Evolutionary conservation across 2,113 vertebrate species (phyloP), one percentile per base, ranked within the genome.

Genomic region (Dryoscopus gambensis): DNA sequence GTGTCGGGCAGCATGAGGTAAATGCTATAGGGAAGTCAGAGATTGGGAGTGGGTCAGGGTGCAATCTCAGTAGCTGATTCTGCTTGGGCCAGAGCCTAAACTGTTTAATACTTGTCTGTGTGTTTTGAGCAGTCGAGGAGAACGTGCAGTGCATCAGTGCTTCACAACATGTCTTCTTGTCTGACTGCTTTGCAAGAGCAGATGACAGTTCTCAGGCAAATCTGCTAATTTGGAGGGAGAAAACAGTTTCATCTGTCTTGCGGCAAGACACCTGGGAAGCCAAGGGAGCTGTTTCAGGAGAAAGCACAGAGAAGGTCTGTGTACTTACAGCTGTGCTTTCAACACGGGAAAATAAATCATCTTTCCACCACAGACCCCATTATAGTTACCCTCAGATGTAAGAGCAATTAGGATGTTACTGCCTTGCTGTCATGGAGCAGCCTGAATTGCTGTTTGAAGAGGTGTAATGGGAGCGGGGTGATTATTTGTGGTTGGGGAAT

Each of bases 251-350:
- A 52, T 95, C 84, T 94, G 84, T 77, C 90, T 69, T 93, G 78
- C 0, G 5, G 84, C 4, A 56, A 95, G 93, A 91, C 91, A 97
- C 96, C 93, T 96, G 94, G 95, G 92, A 94, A 76, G 55, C 82
- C 71, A 50, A 95, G 82, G 79, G 89, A 89, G 75, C 55, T 59
- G 75, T 76, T 93, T 77, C 63, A 50, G 87, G 77, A 70, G 84
- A 70, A 93, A 90, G 87, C 74, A 96, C 81, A 95, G 92, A 91
- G 74, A 88, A 91, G 78, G 55, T 83, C 89, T 95, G 74, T 87
- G 81, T 93, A 53, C 84, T 87, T 91, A 94, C 89, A 96, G 84
- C 93, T 91, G 87, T 76, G 91, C 91, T 96, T 95, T 95, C 95
- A 95, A 87, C 59, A 60, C 82, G 65, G 75, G 57, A 80, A 94